Conservation (phyloP, 2,888 invertebrate genomes). For the Thymelicus sylvestris region DNA sequence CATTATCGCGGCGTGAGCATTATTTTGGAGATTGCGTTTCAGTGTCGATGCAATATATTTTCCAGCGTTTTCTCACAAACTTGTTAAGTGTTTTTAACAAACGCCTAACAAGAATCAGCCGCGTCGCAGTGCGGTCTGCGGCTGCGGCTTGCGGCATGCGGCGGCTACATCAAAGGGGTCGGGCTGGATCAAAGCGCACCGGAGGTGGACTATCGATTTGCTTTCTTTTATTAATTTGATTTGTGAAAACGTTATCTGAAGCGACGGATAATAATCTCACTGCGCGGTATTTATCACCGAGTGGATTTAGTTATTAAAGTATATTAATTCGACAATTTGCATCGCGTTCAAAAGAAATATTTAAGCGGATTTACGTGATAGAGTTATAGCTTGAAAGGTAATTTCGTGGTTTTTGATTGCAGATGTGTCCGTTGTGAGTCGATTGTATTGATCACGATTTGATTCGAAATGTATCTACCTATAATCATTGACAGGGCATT, state of each 20-base stretch:
- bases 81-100: constrained; percentile 61
- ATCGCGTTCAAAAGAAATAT: constrained; percentile 27
- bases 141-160: not conserved
- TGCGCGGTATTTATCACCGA: constrained; percentile 33
- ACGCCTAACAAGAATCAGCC: constrained; percentile 64
- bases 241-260: constrained; percentile 38
- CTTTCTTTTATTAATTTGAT: constrained; percentile 50
- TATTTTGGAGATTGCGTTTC: too few species aligned
- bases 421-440: constrained; percentile 2
- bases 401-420: constrained; percentile 16
- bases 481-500: not conserved
- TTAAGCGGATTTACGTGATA: constrained; percentile 32
- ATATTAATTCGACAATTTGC: constrained; percentile 37
- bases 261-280: constrained; percentile 37
- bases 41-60: constrained; percentile 15
- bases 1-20: too few species aligned
- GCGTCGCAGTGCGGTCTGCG: constrained; percentile 23
- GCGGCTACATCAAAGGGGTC: constrained; percentile 58
- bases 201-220: constrained; percentile 47
- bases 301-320: constrained; percentile 35
- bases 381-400: constrained; percentile 26
- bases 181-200: constrained; percentile 64
- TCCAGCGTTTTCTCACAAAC: constrained; percentile 53
- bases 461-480: not conserved
- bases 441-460: constrained; percentile 2